phyloP scores from a whole-genome alignment of 2,113 vertebrate genomes.

The Chrysemys picta region DNA sequence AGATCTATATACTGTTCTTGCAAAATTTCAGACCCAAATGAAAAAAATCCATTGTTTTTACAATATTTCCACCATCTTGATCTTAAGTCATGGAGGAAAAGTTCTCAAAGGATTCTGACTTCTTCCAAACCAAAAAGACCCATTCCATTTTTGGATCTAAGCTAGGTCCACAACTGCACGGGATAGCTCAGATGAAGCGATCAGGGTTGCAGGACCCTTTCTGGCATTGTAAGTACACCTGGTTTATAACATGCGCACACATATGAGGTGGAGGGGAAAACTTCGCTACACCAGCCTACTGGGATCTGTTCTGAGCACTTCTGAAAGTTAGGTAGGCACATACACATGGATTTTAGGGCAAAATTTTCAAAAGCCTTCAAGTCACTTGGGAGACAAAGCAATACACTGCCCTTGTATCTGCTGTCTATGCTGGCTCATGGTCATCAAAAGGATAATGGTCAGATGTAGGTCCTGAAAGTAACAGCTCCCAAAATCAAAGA shows the following conservation, averaged over 20 bases:
- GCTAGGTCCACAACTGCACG: background rate
- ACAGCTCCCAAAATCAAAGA: conserved; percentile 50
- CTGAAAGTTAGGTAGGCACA: background rate
- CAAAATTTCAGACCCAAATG: background rate
- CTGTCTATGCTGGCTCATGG: background rate
- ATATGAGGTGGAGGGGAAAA: background rate
- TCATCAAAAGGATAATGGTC: conserved; percentile 7
- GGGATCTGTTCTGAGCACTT: background rate
- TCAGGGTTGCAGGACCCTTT: background rate
- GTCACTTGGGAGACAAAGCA: background rate
- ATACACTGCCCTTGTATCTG: conserved; percentile 50
- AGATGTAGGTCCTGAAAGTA: conserved; percentile 68
- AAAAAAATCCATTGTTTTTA: background rate
- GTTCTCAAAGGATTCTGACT: background rate
- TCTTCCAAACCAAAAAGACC: background rate
- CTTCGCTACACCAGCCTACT: background rate
- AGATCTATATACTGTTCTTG: background rate
- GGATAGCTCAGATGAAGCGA: rapidly evolving
- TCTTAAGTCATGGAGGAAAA: background rate
- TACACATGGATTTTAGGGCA: background rate
- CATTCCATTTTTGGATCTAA: background rate
- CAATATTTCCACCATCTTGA: background rate
- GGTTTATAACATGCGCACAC: background rate
- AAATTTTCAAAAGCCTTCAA: background rate
- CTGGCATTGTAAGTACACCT: background rate